A percentile compares a stretch with the other conserved stretches of the same genome.
These are phyloP conservation scores for Perodicticus potto DNA, from an alignment of 2,797 vertebrate genomes.

Conservation along the genomic window DNA sequence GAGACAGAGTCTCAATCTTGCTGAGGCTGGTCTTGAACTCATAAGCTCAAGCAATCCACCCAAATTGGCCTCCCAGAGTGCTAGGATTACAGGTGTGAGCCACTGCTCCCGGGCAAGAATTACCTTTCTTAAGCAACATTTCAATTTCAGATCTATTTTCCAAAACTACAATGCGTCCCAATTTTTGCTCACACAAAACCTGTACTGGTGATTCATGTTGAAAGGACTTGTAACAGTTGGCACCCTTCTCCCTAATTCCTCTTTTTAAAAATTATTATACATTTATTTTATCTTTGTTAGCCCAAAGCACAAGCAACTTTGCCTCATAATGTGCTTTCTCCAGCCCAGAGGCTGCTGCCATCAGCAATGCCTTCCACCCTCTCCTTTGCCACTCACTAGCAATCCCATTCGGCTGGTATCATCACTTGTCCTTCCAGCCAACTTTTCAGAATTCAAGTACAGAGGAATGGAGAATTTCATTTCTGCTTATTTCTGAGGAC, in stretches of 20 bases:
- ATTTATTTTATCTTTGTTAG: neutral
- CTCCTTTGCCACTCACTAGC: neutral
- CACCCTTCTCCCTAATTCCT: slow-evolving; percentile 15
- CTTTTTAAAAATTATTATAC: slow-evolving; percentile 9
- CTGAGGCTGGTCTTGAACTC: no score
- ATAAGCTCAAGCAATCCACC: no score
- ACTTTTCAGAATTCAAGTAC: neutral
- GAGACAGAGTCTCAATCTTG: no score
- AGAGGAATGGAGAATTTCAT: neutral
- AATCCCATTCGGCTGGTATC: neutral
- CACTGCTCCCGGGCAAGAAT: neutral
- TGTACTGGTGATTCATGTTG: neutral
- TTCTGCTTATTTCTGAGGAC: neutral
- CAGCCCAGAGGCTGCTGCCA: neutral
- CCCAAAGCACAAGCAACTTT: neutral
- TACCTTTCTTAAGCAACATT: slow-evolving; percentile 28
- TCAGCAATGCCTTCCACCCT: neutral
- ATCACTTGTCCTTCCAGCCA: neutral
- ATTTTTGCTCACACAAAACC: slow-evolving; percentile 6
- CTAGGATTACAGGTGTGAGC: no score
- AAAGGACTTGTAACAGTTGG: neutral
- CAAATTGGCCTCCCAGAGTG: no score
- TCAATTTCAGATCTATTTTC: slow-evolving; percentile 48
- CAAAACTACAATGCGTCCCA: neutral
- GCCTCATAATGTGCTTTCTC: neutral